Base-by-base conservation (phyloP, 2,888 invertebrate genomes). In the Hemithea aestivaria region DNA sequence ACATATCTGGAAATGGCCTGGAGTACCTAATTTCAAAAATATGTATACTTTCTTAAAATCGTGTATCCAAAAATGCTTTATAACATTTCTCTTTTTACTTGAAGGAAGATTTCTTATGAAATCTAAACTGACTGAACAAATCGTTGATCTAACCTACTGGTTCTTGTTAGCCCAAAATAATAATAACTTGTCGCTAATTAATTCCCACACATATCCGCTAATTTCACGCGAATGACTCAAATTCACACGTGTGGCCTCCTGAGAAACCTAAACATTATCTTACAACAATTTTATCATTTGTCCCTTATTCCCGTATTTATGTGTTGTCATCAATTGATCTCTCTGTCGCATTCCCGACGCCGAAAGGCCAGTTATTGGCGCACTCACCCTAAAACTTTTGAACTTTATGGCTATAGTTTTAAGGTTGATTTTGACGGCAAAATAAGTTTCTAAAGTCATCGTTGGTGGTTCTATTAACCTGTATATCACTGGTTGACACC, bases 401-500 rank as follows among this genome's bases (percentile, higher is more conserved):
- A 34, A 34, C 45, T 49, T 64, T 57, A 57, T 45, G 1, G 0
- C 1, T n/a, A 6, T 10, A 0, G 1, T 0, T 2, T 40, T 64
- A 70, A 53, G 40, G 51, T 35, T 35, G n/a, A 40, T 23, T 4
- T 28, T 22, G 27, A 45, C 8, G 16, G 40, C 20, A 34, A 16
- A 40, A n/a, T 47, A 35, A 29, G 1, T 47, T 54, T 46, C 50
- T 55, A 35, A 48, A 63, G 35, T 58, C 69, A 64, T 58, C 60
- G 73, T 72, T 66, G 77, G 77, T 67, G 64, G 60, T 60, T 66
- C 64, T 69, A 68, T 66, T 75, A 76, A 76, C 73, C 66, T 73
- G 72, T 70, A 66, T 66, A 70, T 73, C 74, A 67, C 69, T 63
- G 67, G 58, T 69, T 74, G 73, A 77, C 79, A 82, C 74, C 69